A percentile compares a stretch with the other conserved stretches of the same genome.
phyloP scores from a whole-genome alignment of 2,113 vertebrate genomes.

The Atractosteus spatula region DNA sequence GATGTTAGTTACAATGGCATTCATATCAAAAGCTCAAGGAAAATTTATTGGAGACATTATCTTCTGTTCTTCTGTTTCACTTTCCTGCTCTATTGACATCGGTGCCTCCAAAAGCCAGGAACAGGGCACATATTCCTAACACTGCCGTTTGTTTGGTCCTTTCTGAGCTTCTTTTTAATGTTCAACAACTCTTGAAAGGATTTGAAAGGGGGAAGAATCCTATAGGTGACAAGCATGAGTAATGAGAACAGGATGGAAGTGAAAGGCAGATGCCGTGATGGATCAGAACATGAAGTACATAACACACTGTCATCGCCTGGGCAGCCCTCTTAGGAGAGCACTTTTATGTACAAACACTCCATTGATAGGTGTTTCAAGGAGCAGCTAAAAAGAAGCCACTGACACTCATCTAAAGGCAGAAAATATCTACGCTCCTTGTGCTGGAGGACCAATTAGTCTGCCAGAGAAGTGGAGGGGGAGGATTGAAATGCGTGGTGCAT shows the following conservation, averaged over 20 bases:
- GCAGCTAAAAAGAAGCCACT: slow-evolving; percentile 61
- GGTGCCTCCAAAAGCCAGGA: background rate
- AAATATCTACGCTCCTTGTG: slow-evolving; percentile 66
- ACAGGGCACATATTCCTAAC: too few relatives aligned
- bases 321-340: slow-evolving; percentile 45
- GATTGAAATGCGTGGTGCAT: slow-evolving; percentile 71
- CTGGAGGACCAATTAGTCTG: slow-evolving; percentile 70
- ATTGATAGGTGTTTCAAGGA: slow-evolving; percentile 65
- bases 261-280: slow-evolving; percentile 37
- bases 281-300: slow-evolving; percentile 34
- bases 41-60: too few relatives aligned
- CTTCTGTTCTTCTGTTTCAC: too few relatives aligned
- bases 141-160: background rate
- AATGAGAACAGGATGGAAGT: slow-evolving; percentile 2
- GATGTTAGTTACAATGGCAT: too few relatives aligned
- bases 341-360: slow-evolving; percentile 52
- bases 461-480: slow-evolving; percentile 55
- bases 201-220: slow-evolving; percentile 1
- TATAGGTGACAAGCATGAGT: slow-evolving; percentile 14
- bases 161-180: background rate
- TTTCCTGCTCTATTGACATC: background rate
- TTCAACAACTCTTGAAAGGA: background rate
- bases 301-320: slow-evolving; percentile 48
- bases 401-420: slow-evolving; percentile 64
- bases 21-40: too few relatives aligned